Evolutionary conservation across 1,140 invertebrate species (phyloP).

Genomic region (Callitettix versicolor): DNA sequence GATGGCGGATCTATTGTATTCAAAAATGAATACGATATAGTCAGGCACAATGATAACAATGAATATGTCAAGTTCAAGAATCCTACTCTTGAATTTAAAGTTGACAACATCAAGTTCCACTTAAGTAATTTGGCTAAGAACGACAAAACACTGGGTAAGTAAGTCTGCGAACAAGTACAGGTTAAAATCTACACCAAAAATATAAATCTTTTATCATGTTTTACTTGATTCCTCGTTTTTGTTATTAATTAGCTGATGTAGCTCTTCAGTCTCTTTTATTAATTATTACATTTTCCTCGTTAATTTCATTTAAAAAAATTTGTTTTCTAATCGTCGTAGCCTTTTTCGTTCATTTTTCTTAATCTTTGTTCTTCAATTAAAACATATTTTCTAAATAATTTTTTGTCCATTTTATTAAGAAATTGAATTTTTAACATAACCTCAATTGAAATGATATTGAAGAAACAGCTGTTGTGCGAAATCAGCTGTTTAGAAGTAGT

Average conservation of each 20-base stretch:
- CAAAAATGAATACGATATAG: constrained; percentile 6
- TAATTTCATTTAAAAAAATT: background rate
- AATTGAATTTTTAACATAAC: too few species aligned
- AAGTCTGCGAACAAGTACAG: background rate
- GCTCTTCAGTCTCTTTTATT: background rate
- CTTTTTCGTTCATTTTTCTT: too few species aligned
- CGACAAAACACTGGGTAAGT: constrained; percentile 23
- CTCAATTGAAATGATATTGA: too few species aligned
- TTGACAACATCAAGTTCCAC: constrained; percentile 2
- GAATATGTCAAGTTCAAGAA: constrained; percentile 6
- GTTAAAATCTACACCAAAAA: background rate
- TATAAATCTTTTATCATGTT: too few species aligned
- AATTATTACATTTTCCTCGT: background rate
- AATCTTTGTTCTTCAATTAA: background rate
- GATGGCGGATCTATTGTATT: background rate
- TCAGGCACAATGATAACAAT: constrained; percentile 4
- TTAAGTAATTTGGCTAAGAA: constrained; percentile 26
- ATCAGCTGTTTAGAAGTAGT: too few species aligned
- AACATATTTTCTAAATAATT: background rate
- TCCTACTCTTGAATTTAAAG: background rate
- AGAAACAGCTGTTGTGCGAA: too few species aligned
- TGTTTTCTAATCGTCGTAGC: too few species aligned
- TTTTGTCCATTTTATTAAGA: too few species aligned
- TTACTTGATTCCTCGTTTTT: too few species aligned
- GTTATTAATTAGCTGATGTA: too few species aligned